Base-by-base conservation (phyloP, 1,140 invertebrate species). In the Latrodectus geometricus region DNA sequence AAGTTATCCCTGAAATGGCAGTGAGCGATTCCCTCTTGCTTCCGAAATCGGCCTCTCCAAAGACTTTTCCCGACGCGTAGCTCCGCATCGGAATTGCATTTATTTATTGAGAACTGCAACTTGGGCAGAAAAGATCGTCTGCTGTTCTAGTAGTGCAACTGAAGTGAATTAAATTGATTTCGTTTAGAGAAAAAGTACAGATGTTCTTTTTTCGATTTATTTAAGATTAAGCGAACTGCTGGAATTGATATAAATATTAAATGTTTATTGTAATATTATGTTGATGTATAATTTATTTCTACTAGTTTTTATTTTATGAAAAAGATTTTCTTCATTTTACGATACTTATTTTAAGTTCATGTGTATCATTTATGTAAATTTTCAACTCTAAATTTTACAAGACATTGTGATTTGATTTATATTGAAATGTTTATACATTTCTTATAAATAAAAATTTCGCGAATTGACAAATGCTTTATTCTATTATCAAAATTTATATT, bases 1-100 rank as follows among this genome's bases (percentile, higher is more conserved):
- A 76, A 70, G 73, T 84, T 84, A 84, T 84, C 82, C 73, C 73
- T 84, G 70, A 66, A 75, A 50, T 76, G 82, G 82, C 82, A 76
- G 54, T 76, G 82, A 84, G 65, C 35, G 73, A 84, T 84, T 17
- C 48, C 14, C 23, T 73, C 72, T 11, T 77, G 50, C 75, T 65
- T 79, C 80, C 21, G 72, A 74, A 35, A 74, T 50, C 72, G 21
- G 8, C 48, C 68, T 11, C 14, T 48, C 72, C 49, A 61, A 61
- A 61, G 54, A 61, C 54, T 61, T 61, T 50, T 35, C 49, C 17
- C 11, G 20, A 15, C 77, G 65, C 35, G 48, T 49, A 65, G 70
- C 70, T 72, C 79, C 5, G 35, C 48, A 81, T 56, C 50, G 49
- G 68, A 81, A 81, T 81, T 81, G 79, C 79, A 56, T 70, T 81